A percentile compares a stretch with the other conserved stretches of the same genome.
phyloP scores from a whole-genome alignment of 2,797 vertebrate genomes.

The Acipenser oxyrinchus region DNA sequence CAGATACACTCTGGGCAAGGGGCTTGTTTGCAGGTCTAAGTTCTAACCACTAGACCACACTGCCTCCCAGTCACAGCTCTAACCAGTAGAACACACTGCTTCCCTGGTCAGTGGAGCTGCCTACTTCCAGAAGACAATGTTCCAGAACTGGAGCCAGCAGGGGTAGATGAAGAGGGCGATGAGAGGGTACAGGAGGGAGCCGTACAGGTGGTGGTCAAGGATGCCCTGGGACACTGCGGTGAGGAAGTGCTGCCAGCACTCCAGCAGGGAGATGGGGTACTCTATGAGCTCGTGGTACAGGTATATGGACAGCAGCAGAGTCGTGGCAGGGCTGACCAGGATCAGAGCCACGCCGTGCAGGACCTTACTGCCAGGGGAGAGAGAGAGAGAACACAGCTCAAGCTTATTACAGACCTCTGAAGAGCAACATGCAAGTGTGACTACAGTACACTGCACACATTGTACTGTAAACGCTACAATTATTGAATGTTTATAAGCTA shows the following conservation, averaged over 20 bases:
- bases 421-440: neutral
- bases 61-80: neutral
- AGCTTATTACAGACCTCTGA: no score
- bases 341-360: slow-evolving; percentile 62
- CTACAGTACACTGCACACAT: neutral
- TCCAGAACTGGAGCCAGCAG: slow-evolving; percentile 90
- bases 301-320: slow-evolving; percentile 69
- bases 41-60: no score
- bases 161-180: slow-evolving; percentile 73
- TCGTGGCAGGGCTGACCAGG: slow-evolving; percentile 71
- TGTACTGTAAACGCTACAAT: no score
- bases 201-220: slow-evolving; percentile 76
- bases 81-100: no score
- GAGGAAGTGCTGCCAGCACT: slow-evolving; percentile 80
- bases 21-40: no score
- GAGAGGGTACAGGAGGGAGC: slow-evolving; percentile 76
- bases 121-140: slow-evolving; percentile 88
- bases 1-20: no score
- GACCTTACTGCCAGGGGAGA: slow-evolving; percentile 37
- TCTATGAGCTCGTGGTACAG: slow-evolving; percentile 77
- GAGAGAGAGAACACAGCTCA: neutral
- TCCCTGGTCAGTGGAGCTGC: slow-evolving; percentile 1
- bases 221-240: slow-evolving; percentile 78
- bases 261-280: slow-evolving; percentile 57
- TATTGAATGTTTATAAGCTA: neutral